These are phyloP conservation scores for Listronotus bonariensis DNA, from an alignment of 1,140 invertebrate genomes.

Conservation along the genomic window DNA sequence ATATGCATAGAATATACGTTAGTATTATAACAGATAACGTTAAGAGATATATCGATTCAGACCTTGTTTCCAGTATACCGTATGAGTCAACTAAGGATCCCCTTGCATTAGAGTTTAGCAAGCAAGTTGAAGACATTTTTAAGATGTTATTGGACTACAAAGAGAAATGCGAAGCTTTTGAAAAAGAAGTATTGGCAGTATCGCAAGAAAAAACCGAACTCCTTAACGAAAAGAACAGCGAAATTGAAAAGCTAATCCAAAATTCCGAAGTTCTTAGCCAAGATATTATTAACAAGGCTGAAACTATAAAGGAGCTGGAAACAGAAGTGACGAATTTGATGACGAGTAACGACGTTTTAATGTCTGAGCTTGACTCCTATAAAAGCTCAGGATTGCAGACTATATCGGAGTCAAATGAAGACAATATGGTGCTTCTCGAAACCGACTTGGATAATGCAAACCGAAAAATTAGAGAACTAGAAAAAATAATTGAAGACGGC, in stretches of 20 bases:
- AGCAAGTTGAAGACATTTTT: constrained; percentile 53
- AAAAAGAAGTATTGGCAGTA: constrained; percentile 51
- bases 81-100: constrained; percentile 43
- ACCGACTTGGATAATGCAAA: constrained; percentile 60
- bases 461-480: constrained; percentile 49
- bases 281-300: constrained; percentile 47
- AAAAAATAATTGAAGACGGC: constrained; percentile 40
- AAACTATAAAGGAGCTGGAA: constrained; percentile 59
- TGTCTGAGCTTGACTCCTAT: constrained; percentile 64
- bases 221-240: constrained; percentile 49
- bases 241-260: constrained; percentile 51
- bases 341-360: constrained; percentile 68
- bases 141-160: constrained; percentile 52
- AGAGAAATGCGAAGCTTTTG: constrained; percentile 49
- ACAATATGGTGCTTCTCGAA: constrained; percentile 65
- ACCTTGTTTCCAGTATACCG: constrained; percentile 43
- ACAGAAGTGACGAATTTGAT: constrained; percentile 67
- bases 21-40: constrained; percentile 59
- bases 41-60: constrained; percentile 59
- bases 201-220: constrained; percentile 49
- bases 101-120: constrained; percentile 37
- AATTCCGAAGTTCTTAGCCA: constrained; percentile 50
- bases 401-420: constrained; percentile 69
- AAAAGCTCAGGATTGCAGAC: constrained; percentile 68
- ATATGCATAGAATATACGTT: constrained; percentile 43